Evolutionary conservation across 2,797 vertebrate genomes (phyloP), one percentile per base, ranked within the genome.

Genomic region (Argentina silus): DNA sequence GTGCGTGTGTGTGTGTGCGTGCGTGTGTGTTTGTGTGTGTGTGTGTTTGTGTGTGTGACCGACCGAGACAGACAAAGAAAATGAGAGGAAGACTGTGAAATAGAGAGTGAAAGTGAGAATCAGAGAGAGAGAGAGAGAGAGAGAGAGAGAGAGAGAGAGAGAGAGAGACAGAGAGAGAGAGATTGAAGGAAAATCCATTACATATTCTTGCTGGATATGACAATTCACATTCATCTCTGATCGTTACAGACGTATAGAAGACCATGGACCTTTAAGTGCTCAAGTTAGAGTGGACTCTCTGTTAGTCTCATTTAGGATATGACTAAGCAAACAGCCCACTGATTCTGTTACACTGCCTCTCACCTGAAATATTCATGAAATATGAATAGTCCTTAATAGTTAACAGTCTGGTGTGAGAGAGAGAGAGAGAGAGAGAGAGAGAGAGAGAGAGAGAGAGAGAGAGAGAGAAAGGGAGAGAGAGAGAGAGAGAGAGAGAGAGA

Each of bases 161-260:
- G 56, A 44, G 69, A 57, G 9, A 42, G 8, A 14, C 12, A 27
- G 36, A 43, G 36, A 70, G 55, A 50, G 23, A 78, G 56, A 72
- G 62, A 76, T 61, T 77, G 69, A 76, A n/a, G 57, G 72, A 70
- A 51, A 15, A 51, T 51, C 74, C 65, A 76, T 85, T 83, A 78
- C 8, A 9, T 78, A 83, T 86, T 68, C 56, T 70, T 51, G 27
- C 70, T 47, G 23, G 77, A 80, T 71, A 44, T 36, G 4, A 36
- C 27, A 36, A 36, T 4, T 36, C 27, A 36, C 27, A 36, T 36
- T 36, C 27, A 36, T 36, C 27, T 36, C 27, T 36, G 27, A 36
- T 36, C 1, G 27, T 36, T 36, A 36, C 27, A 36, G 1, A 36
- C 27, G 27, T 36, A 36, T 4, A 36, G 27, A 36, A 36, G 27